Evolutionary conservation across 2,888 invertebrate genomes (phyloP).

Genomic region (Unio delphinus): DNA sequence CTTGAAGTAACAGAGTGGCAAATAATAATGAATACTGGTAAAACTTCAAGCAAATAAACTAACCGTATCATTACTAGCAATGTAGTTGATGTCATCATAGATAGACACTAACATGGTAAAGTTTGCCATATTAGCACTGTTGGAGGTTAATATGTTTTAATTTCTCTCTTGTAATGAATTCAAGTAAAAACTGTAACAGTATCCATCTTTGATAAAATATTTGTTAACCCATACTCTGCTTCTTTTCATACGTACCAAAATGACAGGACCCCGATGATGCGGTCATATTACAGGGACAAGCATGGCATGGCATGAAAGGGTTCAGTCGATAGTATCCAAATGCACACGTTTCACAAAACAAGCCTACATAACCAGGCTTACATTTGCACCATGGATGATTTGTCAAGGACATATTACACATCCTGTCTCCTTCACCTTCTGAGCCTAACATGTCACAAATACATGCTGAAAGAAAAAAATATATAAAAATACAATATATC

Average conservation of each 20-base stretch:
- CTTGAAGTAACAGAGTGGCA: not conserved
- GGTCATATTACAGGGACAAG: slow-evolving; percentile 52
- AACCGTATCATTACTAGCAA: too few species aligned
- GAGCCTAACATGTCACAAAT: slow-evolving; percentile 42
- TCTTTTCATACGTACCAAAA: slow-evolving; percentile 44
- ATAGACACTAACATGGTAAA: too few species aligned
- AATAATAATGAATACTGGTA: too few species aligned
- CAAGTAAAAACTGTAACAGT: not conserved
- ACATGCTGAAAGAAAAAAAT: too few species aligned
- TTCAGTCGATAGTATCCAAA: slow-evolving; percentile 49
- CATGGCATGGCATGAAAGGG: slow-evolving; percentile 47
- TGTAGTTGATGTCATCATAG: too few species aligned
- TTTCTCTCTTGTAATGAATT: too few species aligned
- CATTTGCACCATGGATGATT: slow-evolving; percentile 44
- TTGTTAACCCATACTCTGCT: not conserved
- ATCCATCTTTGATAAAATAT: not conserved
- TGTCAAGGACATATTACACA: slow-evolving; percentile 21
- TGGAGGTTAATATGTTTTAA: too few species aligned
- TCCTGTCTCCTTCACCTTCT: slow-evolving; percentile 7
- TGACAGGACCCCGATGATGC: slow-evolving; percentile 43
- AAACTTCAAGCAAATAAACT: too few species aligned
- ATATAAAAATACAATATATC: too few species aligned
- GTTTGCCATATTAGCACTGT: too few species aligned
- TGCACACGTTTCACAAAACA: slow-evolving; percentile 57
- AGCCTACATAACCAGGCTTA: slow-evolving; percentile 43